Evolutionary conservation across 2,888 invertebrate genomes (phyloP).

Genomic region (Hydropsyche betteni): DNA sequence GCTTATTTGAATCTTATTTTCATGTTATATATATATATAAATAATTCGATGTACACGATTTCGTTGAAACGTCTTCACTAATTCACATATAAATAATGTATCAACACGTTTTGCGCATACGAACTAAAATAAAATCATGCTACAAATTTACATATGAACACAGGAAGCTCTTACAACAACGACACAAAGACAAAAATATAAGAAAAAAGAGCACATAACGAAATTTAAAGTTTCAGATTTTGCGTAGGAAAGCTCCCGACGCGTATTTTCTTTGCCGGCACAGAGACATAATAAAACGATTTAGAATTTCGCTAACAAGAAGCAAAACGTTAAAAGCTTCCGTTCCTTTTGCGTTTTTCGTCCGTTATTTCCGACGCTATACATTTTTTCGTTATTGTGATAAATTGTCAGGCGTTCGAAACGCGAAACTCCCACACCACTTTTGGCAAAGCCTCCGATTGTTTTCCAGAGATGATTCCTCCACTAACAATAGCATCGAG

Average conservation of each 20-base stretch:
- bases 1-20: too few relatives aligned
- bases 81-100: too few relatives aligned
- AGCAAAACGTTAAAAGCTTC: slow-evolving; percentile 32
- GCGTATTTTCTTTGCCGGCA: background rate
- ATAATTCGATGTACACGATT: too few relatives aligned
- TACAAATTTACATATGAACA: too few relatives aligned
- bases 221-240: too few relatives aligned
- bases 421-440: background rate
- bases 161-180: too few relatives aligned
- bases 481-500: background rate
- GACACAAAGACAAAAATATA: too few relatives aligned
- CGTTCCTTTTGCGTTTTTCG: slow-evolving; percentile 23
- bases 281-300: slow-evolving; percentile 28
- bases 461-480: slow-evolving; percentile 18
- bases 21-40: too few relatives aligned
- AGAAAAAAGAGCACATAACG: too few relatives aligned
- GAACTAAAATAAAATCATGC: too few relatives aligned
- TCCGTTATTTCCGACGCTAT: background rate
- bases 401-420: slow-evolving; percentile 18
- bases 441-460: slow-evolving; percentile 20
- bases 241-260: slow-evolving; percentile 1
- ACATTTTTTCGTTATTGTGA: slow-evolving; percentile 31
- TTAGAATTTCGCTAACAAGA: slow-evolving; percentile 26
- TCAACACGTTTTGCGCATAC: too few relatives aligned
- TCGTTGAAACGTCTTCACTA: too few relatives aligned